Evolutionary conservation across 2,797 vertebrate genomes (phyloP).

Genomic region (Phrynocephalus guinanensis): DNA sequence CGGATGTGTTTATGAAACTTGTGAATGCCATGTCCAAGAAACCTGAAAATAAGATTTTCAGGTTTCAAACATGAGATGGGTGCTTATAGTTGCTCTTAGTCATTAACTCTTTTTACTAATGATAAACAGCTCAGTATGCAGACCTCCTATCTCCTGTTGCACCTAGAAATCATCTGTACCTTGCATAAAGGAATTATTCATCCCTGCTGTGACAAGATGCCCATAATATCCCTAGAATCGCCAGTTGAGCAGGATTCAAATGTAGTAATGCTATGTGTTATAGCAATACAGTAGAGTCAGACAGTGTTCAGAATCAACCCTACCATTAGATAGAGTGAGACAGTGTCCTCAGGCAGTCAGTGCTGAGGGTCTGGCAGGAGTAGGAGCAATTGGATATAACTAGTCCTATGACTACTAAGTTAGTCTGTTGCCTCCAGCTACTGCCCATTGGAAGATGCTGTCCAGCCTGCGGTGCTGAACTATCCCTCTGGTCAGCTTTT

Average conservation of each 20-base stretch:
- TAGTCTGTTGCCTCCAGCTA: neutral
- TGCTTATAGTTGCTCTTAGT: neutral
- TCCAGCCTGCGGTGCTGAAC: neutral
- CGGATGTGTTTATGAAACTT: constrained; percentile 34
- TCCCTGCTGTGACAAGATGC: neutral
- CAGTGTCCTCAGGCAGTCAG: neutral
- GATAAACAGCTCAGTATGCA: neutral
- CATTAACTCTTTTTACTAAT: neutral
- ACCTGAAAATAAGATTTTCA: too few species aligned
- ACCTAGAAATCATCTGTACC: neutral
- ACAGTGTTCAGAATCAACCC: neutral
- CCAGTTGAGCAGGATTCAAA: neutral
- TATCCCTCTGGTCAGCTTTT: neutral
- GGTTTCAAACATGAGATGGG: neutral
- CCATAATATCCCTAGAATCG: too few species aligned
- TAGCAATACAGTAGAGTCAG: too few species aligned
- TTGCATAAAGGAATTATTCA: neutral
- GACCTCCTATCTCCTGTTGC: neutral
- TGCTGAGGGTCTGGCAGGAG: neutral
- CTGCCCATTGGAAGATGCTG: neutral
- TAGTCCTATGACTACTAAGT: neutral
- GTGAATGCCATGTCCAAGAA: constrained; percentile 33
- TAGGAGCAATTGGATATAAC: neutral
- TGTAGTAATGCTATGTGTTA: neutral
- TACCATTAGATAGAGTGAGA: neutral